Base-by-base conservation (phyloP, 2,113 vertebrate genomes). In the Pandion haliaetus region DNA sequence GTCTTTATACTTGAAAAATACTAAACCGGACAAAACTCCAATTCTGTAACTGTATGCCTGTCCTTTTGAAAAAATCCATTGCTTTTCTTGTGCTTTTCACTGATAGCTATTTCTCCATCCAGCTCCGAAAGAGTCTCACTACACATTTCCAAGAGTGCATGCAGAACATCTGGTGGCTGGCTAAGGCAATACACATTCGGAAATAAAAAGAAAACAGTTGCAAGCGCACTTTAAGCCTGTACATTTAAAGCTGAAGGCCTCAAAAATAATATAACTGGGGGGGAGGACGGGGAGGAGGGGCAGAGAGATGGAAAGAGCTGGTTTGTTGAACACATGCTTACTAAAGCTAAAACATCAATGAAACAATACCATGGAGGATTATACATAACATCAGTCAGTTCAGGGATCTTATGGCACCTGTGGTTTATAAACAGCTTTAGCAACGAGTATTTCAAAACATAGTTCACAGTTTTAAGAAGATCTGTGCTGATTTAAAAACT, bases 381-480 rank as follows among this genome's bases (percentile, higher is more conserved):
- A 97, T 97, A 98, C 97, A 54, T 95, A 96, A 98, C 95, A 97
- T 97, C 91, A 97, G 97, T 98, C 97, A 97, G 93, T 98, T 96
- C 97, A 97, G 98, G 98, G 98, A 97, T 98, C 98, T 98, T 99
- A 99, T 99, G 99, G 99, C 99, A 99, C 99, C 99, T 98, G 99
- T 99, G 99, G 99, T 99, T 99, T 99, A 98, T 98, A 99, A 99
- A 99, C 98, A 99, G 98, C 98, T 99, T 98, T 98, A 98, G 97
- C 98, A 98, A 98, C 98, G 98, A 99, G 98, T 98, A 98, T 98
- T 99, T 98, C 98, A 98, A 98, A 98, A 99, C 98, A 99, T 98
- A 98, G 98, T 99, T 99, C 99, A 99, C 99, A 99, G 99, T 99
- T 98, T 99, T 98, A 98, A 98, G 98, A 99, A 98, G 99, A 99